Evolutionary conservation across 2,888 invertebrate species (phyloP), one percentile per base, ranked within the genome.

Genomic region (Ochropleura plecta): DNA sequence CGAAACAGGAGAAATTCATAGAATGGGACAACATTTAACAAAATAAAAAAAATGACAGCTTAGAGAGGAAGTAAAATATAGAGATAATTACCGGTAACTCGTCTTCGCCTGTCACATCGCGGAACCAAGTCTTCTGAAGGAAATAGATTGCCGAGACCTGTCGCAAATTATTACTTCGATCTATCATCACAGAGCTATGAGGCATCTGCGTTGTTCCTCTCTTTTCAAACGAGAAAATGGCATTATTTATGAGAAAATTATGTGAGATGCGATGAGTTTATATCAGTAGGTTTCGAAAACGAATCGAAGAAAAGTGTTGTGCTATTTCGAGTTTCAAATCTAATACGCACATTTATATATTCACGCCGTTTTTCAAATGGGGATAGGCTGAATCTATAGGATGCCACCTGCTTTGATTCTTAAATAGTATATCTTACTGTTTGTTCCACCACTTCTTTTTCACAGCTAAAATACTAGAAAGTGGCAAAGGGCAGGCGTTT

Each of bases 161-260:
- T 72, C 64, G 65, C 46, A 20, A 75, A 65, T 72, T 48, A 78
- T 75, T 77, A 70, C 68, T 30, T 74, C 53, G 48, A 83, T 86
- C 75, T 67, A 75, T 79, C 79, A 84, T 66, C 51, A 64, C 65
- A 53, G 51, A 55, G 53, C 30, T 10, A 42, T 59, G 51, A 71
- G 59, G 57, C 46, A 63, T 64, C 57, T 70, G 51, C 48, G 59
- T 60, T 65, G 14, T 62, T 44, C 20, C 40, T 62, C 65, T 51
- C 51, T 70, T 14, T 40, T 65, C 1, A 30, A 20, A 46, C 40
- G 49, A 16, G 49, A 40, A 76, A 59, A 76, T 79, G 44, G n/a
- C 8, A 46, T 59, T 57, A 76, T 69, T 69, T 46, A 81, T 65
- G 55, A 42, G 44, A 20, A 74, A 65, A 69, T 68, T 20, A 65